phyloP scores from a whole-genome alignment of 2,113 vertebrate species.

The Camelus dromedarius region DNA sequence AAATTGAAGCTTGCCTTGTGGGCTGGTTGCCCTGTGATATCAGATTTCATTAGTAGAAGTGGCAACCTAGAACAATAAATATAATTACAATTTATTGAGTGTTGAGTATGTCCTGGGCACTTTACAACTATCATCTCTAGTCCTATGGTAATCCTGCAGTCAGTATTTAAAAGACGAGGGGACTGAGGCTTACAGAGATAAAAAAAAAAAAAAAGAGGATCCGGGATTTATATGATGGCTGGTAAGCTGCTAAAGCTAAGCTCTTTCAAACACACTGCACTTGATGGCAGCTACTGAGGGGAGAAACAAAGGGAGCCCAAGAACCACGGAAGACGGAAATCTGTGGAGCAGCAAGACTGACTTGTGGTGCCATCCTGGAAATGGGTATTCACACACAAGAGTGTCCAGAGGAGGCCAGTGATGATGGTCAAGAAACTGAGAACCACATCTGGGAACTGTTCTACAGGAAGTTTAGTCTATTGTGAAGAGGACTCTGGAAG shows the following conservation, averaged over 20 bases:
- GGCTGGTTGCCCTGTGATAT: neutral
- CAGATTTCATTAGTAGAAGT: neutral
- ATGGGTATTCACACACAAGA: neutral
- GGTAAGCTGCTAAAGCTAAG: neutral
- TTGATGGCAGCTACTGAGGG: neutral
- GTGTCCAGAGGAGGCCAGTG: neutral
- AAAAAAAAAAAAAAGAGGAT: neutral
- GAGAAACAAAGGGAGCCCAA: neutral
- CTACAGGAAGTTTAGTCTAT: neutral
- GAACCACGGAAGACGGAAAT: neutral
- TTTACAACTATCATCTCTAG: neutral
- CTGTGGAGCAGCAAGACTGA: accelerated
- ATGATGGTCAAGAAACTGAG: neutral
- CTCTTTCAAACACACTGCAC: neutral
- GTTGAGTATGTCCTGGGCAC: neutral
- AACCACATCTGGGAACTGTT: neutral
- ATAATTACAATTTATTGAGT: neutral
- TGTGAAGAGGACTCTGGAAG: neutral
- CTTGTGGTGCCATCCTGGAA: neutral
- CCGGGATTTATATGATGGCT: neutral
- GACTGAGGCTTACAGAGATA: neutral
- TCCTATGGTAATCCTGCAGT: neutral
- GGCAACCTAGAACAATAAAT: neutral
- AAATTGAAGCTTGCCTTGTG: neutral
- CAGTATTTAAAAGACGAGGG: neutral